Evolutionary conservation across 2,888 invertebrate species (phyloP), one percentile per base, ranked within the genome.

Genomic region (Euzetes globulus): DNA sequence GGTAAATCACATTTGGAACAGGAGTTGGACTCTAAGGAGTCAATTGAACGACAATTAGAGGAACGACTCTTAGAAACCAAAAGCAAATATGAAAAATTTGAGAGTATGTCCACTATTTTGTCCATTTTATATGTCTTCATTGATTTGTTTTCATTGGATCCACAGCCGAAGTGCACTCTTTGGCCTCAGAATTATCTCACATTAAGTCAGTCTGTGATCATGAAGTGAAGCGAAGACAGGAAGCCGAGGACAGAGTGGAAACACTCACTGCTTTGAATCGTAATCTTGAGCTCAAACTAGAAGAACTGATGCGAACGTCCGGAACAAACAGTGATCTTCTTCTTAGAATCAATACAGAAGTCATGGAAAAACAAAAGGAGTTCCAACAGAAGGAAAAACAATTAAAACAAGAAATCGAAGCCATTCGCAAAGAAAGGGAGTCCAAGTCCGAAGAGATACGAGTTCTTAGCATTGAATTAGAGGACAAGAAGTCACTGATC

Each of bases 301-400:
- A 74, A 17, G 74, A 74, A 0, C 55, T 74, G 45, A 47, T 50
- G n/a, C 70, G 70, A 7, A 74, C 68, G 19, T 47, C 71, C 17
- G 76, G 76, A 33, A 19, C 58, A 22, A 72, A 72, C 55, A 41
- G 33, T 25, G 75, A 75, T n/a, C 71, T 73, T 37, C 19, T 76
- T 19, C n/a, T 68, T 1, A n/a, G 41, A 41, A 55, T 77, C 52
- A 76, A 75, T 55, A 65, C 73, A 15, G 77, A 77, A 74, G 33
- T 77, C 1, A 70, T 37, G 37, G 47, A 55, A 11, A 74, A 75
- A 71, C 71, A 73, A 19, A 33, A 55, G 6, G 65, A 70, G 41
- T 63, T 74, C 6, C n/a, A 71, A 13, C 15, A 65, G 22, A 68
- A 55, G 55, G 74, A 74, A 58, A 17, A 45, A 2, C 41, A 74